Evolutionary conservation across 2,888 invertebrate genomes (phyloP).

Genomic region (Diarsia mendica): DNA sequence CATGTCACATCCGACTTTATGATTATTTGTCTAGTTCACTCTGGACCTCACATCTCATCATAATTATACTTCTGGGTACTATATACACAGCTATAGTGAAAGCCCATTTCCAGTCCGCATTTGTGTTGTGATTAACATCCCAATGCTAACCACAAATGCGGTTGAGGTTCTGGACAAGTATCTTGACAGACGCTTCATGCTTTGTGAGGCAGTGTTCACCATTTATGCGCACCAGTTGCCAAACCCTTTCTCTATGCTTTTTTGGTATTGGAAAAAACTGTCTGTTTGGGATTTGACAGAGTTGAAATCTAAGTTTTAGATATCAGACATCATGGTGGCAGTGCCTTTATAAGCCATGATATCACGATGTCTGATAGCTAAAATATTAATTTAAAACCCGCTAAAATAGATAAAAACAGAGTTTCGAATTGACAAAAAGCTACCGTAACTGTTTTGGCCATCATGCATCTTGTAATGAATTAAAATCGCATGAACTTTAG

Average conservation of each 20-base stretch:
- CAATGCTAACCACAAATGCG: neutral
- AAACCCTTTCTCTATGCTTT: neutral
- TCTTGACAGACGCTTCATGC: neutral
- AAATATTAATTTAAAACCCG: too few species aligned
- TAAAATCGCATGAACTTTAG: constrained; percentile 55
- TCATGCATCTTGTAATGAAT: constrained; percentile 39
- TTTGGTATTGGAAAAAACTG: neutral
- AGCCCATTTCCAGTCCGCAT: neutral
- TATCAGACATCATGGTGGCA: neutral
- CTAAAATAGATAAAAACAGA: neutral
- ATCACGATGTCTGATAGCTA: neutral
- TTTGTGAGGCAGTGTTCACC: neutral
- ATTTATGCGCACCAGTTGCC: neutral
- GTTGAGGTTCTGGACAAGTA: neutral
- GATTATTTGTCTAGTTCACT: constrained; percentile 10
- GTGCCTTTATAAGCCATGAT: neutral
- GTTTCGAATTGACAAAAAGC: neutral
- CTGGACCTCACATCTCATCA: neutral
- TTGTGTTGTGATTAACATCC: too few species aligned
- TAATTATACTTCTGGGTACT: neutral
- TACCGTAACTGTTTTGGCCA: neutral
- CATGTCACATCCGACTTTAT: constrained; percentile 1
- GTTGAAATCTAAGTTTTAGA: neutral
- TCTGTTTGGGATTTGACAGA: neutral
- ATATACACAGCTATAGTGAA: neutral